Base-by-base conservation (phyloP, 2,888 invertebrate species). In the Drosophila percnosoma region DNA sequence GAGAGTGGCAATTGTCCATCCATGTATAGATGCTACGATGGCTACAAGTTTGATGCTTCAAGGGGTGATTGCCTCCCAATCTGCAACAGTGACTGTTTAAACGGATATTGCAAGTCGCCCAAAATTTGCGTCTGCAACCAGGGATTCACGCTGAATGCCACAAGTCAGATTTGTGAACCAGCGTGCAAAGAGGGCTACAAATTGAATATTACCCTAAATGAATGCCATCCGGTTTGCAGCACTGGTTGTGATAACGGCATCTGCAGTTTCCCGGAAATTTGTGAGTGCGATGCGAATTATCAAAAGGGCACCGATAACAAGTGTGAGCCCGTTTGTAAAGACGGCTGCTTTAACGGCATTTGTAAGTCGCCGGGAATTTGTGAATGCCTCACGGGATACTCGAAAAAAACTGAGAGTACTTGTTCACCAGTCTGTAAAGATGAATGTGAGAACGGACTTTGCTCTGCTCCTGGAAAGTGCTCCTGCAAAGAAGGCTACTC, bases 351-450 rank as follows among this genome's bases (percentile, higher is more conserved):
- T 0, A 91, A 92, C 77, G 93, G 93, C 0, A 92, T 94, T 2
- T 96, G 96, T 79, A 94, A 95, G 0, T 94, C 94, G 0, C 96
- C 96, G 0, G 95, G 95, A 89, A 94, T 95, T 81, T 96, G 96
- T 85, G 94, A 95, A 55, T 96, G 96, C 81, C 95, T 95, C 71
- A 92, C 93, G 1, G 96, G 96, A 29, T 64, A 73, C 6, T 2
- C 38, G 1, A 29, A 58, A 49, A 49, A 36, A 13, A 45, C 31
- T 13, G 1, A 8, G 45, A 24, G 7, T 15, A 45, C 15, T 15
- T 45, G 45, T 45, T 24, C 21, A 15, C 45, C 45, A 13, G 2
- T 15, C 0, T 45, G 45, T 24, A 21, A 15, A 15, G 3, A 21
- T 45, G 21, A 7, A 7, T 45, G 45, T 45, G 7, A 7, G 21